phyloP scores from a whole-genome alignment of 2,888 invertebrate genomes.

The Glaucopsyche alexis region DNA sequence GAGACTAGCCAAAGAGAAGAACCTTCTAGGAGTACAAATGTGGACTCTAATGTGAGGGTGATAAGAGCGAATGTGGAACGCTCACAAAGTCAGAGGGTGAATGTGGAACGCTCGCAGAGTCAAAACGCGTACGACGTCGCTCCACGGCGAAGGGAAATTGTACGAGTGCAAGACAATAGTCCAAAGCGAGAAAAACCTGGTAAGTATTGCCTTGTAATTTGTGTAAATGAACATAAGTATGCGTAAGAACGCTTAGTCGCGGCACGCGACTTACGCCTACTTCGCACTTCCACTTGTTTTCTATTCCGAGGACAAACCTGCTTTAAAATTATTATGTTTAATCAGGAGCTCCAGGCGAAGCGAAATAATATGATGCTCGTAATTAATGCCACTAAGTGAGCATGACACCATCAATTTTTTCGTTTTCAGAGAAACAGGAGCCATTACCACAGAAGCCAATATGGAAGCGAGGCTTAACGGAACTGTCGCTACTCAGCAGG shows the following conservation, averaged over 20 bases:
- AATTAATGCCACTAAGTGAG: too few relatives aligned
- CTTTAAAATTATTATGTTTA: too few relatives aligned
- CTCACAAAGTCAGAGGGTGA: constrained; percentile 40
- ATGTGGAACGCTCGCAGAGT: constrained; percentile 46
- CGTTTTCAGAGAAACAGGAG: constrained; percentile 54
- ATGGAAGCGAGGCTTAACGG: constrained; percentile 70
- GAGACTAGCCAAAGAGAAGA: constrained; percentile 43
- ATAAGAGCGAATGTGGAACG: constrained; percentile 57
- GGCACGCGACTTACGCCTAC: too few relatives aligned
- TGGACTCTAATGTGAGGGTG: constrained; percentile 44
- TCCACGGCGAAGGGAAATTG: constrained; percentile 50
- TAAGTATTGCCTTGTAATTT: constrained; percentile 43
- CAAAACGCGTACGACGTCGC: constrained; percentile 61
- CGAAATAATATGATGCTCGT: too few relatives aligned
- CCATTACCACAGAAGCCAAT: constrained; percentile 56
- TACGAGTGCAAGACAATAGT: constrained; percentile 53
- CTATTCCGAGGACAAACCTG: not conserved
- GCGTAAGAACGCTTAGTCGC: too few relatives aligned
- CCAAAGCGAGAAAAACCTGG: constrained; percentile 62
- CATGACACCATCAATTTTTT: not conserved
- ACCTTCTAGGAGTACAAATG: constrained; percentile 34
- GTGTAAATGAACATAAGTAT: not conserved
- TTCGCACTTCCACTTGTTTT: too few relatives aligned
- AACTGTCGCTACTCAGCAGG: constrained; percentile 61
- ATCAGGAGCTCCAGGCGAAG: too few relatives aligned